Evolutionary conservation across 2,797 vertebrate genomes (phyloP), one percentile per base, ranked within the genome.

Genomic region (Siniperca undulata): DNA sequence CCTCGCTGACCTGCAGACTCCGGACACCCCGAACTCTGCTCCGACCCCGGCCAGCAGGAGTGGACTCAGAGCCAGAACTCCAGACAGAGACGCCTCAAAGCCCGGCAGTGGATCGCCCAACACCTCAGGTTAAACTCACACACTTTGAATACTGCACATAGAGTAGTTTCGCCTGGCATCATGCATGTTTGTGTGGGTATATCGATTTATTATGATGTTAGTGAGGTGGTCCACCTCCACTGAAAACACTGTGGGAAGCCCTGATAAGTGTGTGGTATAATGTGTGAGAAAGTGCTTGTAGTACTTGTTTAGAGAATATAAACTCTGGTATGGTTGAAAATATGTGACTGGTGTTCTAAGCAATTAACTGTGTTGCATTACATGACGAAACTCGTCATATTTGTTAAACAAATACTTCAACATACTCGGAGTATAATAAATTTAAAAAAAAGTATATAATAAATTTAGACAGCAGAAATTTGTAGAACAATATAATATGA

Each of bases 1-100:
- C 48, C 90, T 95, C 0, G 72, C 62, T 7, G 93, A 94, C 75
- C 44, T 93, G 67, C 17, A 74, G 46, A 16, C 17, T 22, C 36
- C 14, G 0, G 81, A 83, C 48, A 6, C 74, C 58, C 10, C 27
- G 0, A 82, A 6, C 17, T 13, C 82, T 3, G 16, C 72, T 11
- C 50, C 38, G 1, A 81, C 64, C 55, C 59, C 62, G 0, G 30
- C 30, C 13, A 6, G 40, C 61, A 65, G 10, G 38, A n/a, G 22
- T 1, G 74, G 75, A 61, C 42, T 75, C 42, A 34, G 65, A 65
- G 53, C 65, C 53, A 86, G 40, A 38, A 86, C 80, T 67, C 82
- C 83, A 36, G 90, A 93, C 3, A 83, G 64, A 80, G 71, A 56
- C 6, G 13, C 53, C 22, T 4, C 34, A 0, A 89, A 85, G 7